These are phyloP conservation scores for Cephus pulcher DNA, from an alignment of 2,888 invertebrate genomes.

Conservation along the genomic window DNA sequence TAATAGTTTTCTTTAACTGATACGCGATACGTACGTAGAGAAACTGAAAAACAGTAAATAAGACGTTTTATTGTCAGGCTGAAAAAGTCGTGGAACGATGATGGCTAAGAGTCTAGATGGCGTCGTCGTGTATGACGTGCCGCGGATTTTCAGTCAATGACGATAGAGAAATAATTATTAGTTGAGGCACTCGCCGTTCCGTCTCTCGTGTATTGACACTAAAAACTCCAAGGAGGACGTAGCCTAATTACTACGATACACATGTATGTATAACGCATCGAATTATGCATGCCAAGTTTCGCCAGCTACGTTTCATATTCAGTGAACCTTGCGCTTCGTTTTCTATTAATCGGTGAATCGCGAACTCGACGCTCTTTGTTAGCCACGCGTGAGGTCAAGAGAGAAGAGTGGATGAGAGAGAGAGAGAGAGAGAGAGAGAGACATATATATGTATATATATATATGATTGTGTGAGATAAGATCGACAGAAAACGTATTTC, in stretches of 20 bases:
- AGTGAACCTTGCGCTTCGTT: slow-evolving; percentile 51
- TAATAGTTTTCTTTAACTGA: neutral
- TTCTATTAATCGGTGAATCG: slow-evolving; percentile 47
- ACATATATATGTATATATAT: no score
- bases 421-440: slow-evolving; percentile 19
- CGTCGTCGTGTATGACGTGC: neutral
- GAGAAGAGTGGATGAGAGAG: slow-evolving; percentile 29
- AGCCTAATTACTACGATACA: neutral
- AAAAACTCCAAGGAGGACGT: slow-evolving; percentile 21
- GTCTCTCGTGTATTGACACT: slow-evolving; percentile 36
- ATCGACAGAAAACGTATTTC: neutral
- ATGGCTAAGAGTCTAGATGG: neutral
- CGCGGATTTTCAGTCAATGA: neutral
- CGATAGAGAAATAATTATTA: neutral
- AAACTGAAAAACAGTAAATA: neutral
- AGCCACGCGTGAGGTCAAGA: slow-evolving; percentile 40
- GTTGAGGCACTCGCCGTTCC: neutral
- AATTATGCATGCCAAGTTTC: slow-evolving; percentile 45
- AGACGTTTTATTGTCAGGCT: neutral
- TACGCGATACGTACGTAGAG: neutral
- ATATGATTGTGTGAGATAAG: neutral
- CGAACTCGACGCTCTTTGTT: slow-evolving; percentile 37
- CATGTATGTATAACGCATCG: slow-evolving; percentile 36
- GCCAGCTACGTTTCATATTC: slow-evolving; percentile 45
- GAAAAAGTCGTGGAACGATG: neutral